Conservation (phyloP, 2,888 invertebrate genomes). For the Ganaspis brasiliensis region DNA sequence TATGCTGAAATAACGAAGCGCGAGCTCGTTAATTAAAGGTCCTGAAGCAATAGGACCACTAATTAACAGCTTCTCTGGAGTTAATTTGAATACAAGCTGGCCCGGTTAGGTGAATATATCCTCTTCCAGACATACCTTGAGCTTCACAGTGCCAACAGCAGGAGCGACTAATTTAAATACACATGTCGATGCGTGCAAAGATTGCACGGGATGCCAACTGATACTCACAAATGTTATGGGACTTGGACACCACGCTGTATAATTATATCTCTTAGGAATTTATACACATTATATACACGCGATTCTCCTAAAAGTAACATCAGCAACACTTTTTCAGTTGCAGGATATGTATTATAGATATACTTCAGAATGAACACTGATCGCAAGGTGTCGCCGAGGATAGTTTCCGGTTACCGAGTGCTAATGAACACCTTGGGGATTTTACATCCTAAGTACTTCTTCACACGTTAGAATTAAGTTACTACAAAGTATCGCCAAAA, state of each 20-base stretch:
- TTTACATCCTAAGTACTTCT: neutral
- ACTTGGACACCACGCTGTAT: constrained; percentile 30
- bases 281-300: constrained; percentile 27
- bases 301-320: constrained; percentile 16
- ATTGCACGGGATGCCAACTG: constrained; percentile 71
- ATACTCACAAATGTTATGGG: constrained; percentile 44
- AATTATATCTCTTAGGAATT: constrained; percentile 33
- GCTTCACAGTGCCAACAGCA: constrained; percentile 68
- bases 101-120: constrained; percentile 51
- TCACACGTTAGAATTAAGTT: constrained; percentile 4
- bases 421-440: constrained; percentile 17
- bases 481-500: neutral
- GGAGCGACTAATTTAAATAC: constrained; percentile 79
- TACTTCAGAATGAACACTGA: constrained; percentile 15
- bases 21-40: constrained; percentile 69
- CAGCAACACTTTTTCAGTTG: neutral
- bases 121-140: constrained; percentile 27
- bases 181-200: constrained; percentile 80
- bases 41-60: constrained; percentile 71
- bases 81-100: constrained; percentile 75
- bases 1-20: constrained; percentile 69
- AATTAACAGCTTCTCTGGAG: constrained; percentile 78
- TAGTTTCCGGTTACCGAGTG: constrained; percentile 35
- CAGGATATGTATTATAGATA: neutral
- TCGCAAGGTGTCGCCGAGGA: constrained; percentile 33